phyloP scores from a whole-genome alignment of 2,888 invertebrate species.

The Microctonus brassicae region DNA sequence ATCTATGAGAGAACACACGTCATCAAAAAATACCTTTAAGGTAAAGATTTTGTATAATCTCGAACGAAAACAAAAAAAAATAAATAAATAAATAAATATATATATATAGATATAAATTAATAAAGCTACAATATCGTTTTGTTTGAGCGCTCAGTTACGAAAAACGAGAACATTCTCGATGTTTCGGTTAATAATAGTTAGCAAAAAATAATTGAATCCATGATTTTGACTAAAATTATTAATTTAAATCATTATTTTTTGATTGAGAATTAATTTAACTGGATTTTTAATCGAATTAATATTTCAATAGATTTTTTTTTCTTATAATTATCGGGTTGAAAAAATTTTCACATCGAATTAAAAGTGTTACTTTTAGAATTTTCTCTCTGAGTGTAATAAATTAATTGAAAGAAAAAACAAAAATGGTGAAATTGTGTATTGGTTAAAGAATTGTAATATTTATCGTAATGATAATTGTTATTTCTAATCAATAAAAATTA shows the following conservation, averaged over 20 bases:
- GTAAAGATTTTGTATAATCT: slow-evolving; percentile 68
- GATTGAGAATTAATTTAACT: no score
- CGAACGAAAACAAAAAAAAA: slow-evolving; percentile 43
- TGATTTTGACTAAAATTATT: no score
- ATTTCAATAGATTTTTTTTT: background rate
- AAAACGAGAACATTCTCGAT: no score
- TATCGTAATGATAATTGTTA: slow-evolving; percentile 57
- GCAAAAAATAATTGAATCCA: background rate
- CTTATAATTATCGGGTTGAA: no score
- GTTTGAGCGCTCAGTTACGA: background rate
- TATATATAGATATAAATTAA: background rate
- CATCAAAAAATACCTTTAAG: slow-evolving; percentile 66
- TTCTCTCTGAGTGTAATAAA: slow-evolving; percentile 45
- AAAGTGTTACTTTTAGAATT: slow-evolving; percentile 55
- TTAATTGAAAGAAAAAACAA: slow-evolving; percentile 42
- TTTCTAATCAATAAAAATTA: slow-evolving; percentile 53
- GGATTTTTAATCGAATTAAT: no score
- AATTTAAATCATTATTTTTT: no score
- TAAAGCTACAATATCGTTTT: background rate
- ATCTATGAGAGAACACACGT: no score
- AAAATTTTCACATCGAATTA: slow-evolving; percentile 19
- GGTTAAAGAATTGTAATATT: slow-evolving; percentile 58
- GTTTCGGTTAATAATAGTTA: background rate
- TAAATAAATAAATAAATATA: background rate
- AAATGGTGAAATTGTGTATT: slow-evolving; percentile 53